Base-by-base conservation (phyloP, 2,888 invertebrate species). In the Bursaphelenchus okinawaensis region DNA sequence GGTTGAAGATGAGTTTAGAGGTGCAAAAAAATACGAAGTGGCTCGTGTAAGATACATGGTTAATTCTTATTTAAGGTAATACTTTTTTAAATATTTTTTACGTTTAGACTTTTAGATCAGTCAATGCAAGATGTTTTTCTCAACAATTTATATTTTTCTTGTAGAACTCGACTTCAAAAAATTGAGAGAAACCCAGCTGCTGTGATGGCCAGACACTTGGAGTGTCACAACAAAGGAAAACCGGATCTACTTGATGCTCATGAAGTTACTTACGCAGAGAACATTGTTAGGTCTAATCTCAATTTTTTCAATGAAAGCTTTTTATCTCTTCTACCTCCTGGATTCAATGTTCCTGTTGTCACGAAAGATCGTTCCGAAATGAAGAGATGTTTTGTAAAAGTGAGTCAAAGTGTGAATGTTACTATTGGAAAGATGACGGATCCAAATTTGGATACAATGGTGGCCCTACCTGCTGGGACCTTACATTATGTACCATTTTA, bases 401-500 rank as follows among this genome's bases (percentile, higher is more conserved):
- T 78, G 16, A 19, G 70, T 1, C 62, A 67, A 26, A 70, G 75
- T 12, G 65, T 40, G 9, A 69, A 72, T 26, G 70, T 78, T 16
- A 55, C 65, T 12, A 66, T 77, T 22, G 71, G 73, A 7, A 73
- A 77, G 52, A 57, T 71, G 62, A 63, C 62, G 26, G 76, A 78
- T 65, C 69, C 70, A 52, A 70, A 64, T 23, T 55, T 63, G 7
- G 74, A 78, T 40, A 63, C 55, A 24, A 16, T 66, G 19, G 54
- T 77, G 20, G 59, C 62, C 7, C 51, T 78, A 59, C 65, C 70
- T n/a, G 67, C 72, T 26, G 71, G 67, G 28, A 68, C 70, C 20
- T 67, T 70, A 23, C 74, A 75, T 68, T 57, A 78, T 28, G 67
- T 78, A n/a, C 74, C 78, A 12, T 77, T 73, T 59, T 51, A 67